Conservation (phyloP, 2,888 invertebrate species). For the Enchytraeus crypticus region DNA sequence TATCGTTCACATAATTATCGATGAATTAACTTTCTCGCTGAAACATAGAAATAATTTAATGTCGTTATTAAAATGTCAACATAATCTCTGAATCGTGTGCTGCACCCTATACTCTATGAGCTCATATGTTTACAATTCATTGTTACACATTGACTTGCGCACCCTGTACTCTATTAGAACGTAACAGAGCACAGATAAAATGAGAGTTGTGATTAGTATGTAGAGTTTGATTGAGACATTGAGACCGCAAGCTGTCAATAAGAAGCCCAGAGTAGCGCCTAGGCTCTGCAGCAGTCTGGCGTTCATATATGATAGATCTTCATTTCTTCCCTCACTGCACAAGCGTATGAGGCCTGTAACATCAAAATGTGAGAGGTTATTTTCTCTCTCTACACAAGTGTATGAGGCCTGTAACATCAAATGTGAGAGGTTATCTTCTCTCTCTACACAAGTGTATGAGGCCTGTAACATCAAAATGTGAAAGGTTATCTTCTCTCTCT, state of each 20-base stretch:
- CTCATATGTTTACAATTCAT: not conserved
- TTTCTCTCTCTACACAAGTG: not conserved
- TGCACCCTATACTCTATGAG: not conserved
- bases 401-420: not conserved
- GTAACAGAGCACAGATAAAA: constrained; percentile 42
- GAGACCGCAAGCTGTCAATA: constrained; percentile 35
- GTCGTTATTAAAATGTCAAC: too few species aligned
- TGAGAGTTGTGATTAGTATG: constrained; percentile 39
- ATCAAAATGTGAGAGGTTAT: not conserved
- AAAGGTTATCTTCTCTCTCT: not conserved
- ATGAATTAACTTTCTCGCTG: too few species aligned
- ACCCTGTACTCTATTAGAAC: constrained; percentile 43
- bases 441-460: constrained; percentile 43
- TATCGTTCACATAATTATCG: too few species aligned
- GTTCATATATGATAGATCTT: constrained; percentile 46
- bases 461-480: constrained; percentile 30
- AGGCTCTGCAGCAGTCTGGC: constrained; percentile 45
- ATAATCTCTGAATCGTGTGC: too few species aligned
- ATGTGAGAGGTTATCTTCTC: constrained; percentile 18
- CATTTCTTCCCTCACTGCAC: constrained; percentile 40
- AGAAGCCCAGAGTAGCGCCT: constrained; percentile 41
- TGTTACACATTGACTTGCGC: constrained; percentile 28
- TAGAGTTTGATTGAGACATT: constrained; percentile 29
- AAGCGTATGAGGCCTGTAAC: constrained; percentile 42
- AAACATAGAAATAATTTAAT: too few species aligned